Conservation (phyloP, 30 jellyfish, hydroid and myxozoan species). For the Rhopilema esculentum region DNA sequence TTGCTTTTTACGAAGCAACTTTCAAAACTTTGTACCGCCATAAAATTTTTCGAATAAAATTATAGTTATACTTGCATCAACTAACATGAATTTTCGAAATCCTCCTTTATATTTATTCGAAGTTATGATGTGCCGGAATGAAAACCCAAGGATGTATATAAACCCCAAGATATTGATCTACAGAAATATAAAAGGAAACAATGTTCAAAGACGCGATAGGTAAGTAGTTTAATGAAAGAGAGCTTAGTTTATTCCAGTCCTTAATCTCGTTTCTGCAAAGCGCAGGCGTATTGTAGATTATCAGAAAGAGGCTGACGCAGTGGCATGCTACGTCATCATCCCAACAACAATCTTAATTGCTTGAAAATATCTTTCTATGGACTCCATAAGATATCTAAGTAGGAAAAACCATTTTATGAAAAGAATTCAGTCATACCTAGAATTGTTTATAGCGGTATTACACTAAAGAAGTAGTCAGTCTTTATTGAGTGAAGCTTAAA, state of each 20-base stretch:
- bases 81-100: constrained; percentile 38
- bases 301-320: too few relatives aligned
- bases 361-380: too few relatives aligned
- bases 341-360: too few relatives aligned
- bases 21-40: too few relatives aligned
- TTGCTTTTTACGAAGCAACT: too few relatives aligned
- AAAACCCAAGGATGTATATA: constrained; percentile 30
- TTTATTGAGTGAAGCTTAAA: too few relatives aligned
- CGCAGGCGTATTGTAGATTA: too few relatives aligned
- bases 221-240: background rate
- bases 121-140: constrained; percentile 13
- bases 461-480: too few relatives aligned
- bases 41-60: too few relatives aligned
- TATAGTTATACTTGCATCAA: background rate
- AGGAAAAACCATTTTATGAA: background rate
- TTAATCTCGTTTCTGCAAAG: too few relatives aligned
- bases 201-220: background rate
- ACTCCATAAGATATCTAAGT: too few relatives aligned
- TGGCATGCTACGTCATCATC: too few relatives aligned
- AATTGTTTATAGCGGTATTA: background rate
- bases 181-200: background rate
- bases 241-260: background rate
- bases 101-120: constrained; percentile 51
- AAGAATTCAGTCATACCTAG: background rate
- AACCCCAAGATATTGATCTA: constrained; percentile 27